Base-by-base conservation (phyloP, 2,888 invertebrate species). In the Meloe dianella region DNA sequence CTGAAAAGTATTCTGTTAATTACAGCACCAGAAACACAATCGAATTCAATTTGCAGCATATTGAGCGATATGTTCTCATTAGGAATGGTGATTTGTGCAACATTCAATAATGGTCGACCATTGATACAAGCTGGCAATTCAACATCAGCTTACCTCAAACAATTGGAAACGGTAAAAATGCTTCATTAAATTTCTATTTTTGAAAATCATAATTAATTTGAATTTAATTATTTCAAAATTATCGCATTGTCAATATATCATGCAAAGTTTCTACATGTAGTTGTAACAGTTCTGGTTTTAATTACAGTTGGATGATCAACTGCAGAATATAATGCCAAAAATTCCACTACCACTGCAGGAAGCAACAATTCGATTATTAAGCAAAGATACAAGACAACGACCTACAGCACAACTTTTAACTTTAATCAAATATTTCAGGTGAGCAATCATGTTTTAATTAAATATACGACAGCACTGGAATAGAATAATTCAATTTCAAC, bases 11-110 rank as follows among this genome's bases (percentile, higher is more conserved):
- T 35, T 35, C 27, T 2, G 12, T 12, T 58, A 70, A 59, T 83
- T 83, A 77, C 88, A 91, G 98, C 98, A 62, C 98, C 98, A 0
- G 98, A 99, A 86, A 91, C 94, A 56, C 97, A 98, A 85, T 88
- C 89, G 29, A 89, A 89, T 75, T 93, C 93, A 29, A 88, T 89
- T 60, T 93, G 93, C 85, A 94, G 93, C 81, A 92, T 94, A 63
- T 87, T 94, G 57, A 96, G 96, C 75, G 98, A 99, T 84, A 97
- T 98, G 93, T 99, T 93, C 85, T 96, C 97, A 0, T 86, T 98
- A 74, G 98, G 98, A 20, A 92, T 98, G 89, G 91, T 97, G 63
- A 92, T 98, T 75, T 95, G 95, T 81, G 90, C 97, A 66, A 89
- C 98, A 65, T 98, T 95, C 86, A 97, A 97, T 85, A 89, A 91